A percentile compares a stretch with the other conserved stretches of the same genome.
Evolutionary conservation across 1,140 invertebrate genomes (phyloP).

Genomic region (Hestina assimilis): DNA sequence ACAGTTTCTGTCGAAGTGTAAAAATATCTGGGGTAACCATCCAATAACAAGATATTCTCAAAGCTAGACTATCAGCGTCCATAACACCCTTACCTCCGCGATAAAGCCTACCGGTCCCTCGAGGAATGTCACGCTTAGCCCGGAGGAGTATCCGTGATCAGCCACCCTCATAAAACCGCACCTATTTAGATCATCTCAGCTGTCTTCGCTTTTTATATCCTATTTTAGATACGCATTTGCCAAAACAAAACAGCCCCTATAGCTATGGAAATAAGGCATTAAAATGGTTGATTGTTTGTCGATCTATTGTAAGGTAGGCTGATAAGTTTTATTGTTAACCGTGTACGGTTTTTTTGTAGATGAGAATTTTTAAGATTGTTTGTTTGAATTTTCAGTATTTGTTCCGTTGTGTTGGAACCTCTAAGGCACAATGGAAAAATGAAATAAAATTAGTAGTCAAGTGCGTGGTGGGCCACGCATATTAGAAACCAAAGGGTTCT

Average conservation of each 20-base stretch:
- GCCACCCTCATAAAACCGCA: slow-evolving; percentile 45
- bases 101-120: slow-evolving; percentile 15
- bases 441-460: no score
- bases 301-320: slow-evolving; percentile 35
- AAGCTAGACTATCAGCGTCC: not conserved
- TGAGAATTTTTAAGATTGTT: no score
- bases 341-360: no score
- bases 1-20: no score
- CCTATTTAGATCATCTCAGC: slow-evolving; percentile 58
- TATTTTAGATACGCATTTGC: not conserved
- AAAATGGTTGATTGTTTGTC: slow-evolving; percentile 11
- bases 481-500: no score
- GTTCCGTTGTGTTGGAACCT: no score
- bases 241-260: slow-evolving; percentile 14
- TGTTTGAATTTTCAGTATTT: no score
- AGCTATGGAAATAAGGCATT: not conserved
- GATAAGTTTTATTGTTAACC: slow-evolving; percentile 52
- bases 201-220: slow-evolving; percentile 36
- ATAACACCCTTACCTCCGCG: slow-evolving; percentile 1
- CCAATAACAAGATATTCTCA: not conserved
- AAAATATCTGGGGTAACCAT: not conserved
- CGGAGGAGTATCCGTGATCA: slow-evolving; percentile 20
- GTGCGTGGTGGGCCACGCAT: no score
- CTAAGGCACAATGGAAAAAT: no score
- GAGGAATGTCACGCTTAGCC: slow-evolving; percentile 16